Evolutionary conservation across 2,797 vertebrate species (phyloP).

Genomic region (Manis pentadactyla): DNA sequence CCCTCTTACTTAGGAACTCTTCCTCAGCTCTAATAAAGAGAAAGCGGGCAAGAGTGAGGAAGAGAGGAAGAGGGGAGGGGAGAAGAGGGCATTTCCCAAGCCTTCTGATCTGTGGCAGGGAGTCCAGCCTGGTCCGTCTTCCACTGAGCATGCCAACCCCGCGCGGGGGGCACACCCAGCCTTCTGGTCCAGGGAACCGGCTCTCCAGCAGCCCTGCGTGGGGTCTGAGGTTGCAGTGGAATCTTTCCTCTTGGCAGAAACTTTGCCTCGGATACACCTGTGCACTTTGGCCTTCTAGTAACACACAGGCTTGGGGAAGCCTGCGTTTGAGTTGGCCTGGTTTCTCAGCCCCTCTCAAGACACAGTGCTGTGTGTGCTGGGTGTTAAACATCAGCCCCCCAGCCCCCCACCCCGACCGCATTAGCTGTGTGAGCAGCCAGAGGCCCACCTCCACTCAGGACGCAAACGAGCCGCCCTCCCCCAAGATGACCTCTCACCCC

Average conservation of each 20-base stretch:
- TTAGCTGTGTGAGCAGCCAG: accelerated
- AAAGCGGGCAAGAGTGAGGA: background rate
- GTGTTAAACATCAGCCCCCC: no score
- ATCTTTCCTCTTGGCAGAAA: background rate
- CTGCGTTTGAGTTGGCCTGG: background rate
- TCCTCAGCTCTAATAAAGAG: background rate
- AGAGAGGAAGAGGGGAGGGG: background rate
- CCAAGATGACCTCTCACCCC: no score
- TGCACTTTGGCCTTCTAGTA: no score
- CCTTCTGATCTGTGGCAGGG: accelerated
- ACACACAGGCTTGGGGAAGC: no score
- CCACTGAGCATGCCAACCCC: accelerated
- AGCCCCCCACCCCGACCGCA: no score
- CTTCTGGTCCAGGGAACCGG: no score
- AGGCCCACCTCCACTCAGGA: background rate
- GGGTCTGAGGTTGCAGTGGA: background rate
- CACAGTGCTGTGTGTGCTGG: no score
- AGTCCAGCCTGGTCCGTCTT: background rate
- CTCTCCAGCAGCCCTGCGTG: accelerated
- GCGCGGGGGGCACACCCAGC: accelerated
- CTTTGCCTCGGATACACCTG: accelerated
- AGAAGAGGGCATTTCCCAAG: background rate
- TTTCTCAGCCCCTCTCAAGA: background rate
- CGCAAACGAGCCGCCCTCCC: accelerated
- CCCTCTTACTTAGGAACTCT: background rate